phyloP scores from a whole-genome alignment of 2,888 invertebrate species.

The Pedicia rivosa region DNA sequence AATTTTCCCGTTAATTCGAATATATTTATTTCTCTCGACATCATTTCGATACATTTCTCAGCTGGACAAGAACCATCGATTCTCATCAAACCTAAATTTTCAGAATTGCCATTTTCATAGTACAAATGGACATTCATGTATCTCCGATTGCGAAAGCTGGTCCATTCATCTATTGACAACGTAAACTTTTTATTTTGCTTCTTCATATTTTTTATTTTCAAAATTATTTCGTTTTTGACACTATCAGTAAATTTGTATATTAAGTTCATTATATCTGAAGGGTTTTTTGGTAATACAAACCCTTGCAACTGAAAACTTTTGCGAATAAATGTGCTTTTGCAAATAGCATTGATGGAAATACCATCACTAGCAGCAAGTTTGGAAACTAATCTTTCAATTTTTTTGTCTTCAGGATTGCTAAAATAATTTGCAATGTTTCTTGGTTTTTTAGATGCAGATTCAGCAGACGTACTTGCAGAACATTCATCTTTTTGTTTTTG shows the following conservation, averaged over 20 bases:
- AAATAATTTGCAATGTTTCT: too few species aligned
- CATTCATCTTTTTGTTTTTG: neutral
- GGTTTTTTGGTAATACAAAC: slow-evolving; percentile 2
- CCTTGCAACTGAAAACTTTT: neutral
- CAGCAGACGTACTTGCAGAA: neutral
- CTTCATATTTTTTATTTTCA: neutral
- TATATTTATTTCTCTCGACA: neutral
- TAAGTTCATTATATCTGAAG: slow-evolving; percentile 1
- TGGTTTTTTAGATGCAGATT: neutral
- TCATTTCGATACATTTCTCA: neutral
- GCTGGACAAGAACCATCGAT: slow-evolving; percentile 4
- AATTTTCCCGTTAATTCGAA: too few species aligned
- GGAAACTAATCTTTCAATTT: neutral
- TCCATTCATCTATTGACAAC: slow-evolving; percentile 6
- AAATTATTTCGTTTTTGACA: slow-evolving; percentile 2
- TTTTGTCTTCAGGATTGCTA: too few species aligned
- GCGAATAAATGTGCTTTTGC: slow-evolving; percentile 2
- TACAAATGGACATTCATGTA: slow-evolving; percentile 6
- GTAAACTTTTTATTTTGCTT: slow-evolving; percentile 3
- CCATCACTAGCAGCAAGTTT: slow-evolving; percentile 3
- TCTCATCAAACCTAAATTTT: slow-evolving; percentile 3
- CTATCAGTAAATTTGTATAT: neutral
- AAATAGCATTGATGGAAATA: slow-evolving; percentile 2
- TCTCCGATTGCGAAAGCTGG: slow-evolving; percentile 4
- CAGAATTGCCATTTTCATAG: neutral